Evolutionary conservation across 2,113 vertebrate species (phyloP), one percentile per base, ranked within the genome.

Genomic region (Poeciliopsis prolifica): DNA sequence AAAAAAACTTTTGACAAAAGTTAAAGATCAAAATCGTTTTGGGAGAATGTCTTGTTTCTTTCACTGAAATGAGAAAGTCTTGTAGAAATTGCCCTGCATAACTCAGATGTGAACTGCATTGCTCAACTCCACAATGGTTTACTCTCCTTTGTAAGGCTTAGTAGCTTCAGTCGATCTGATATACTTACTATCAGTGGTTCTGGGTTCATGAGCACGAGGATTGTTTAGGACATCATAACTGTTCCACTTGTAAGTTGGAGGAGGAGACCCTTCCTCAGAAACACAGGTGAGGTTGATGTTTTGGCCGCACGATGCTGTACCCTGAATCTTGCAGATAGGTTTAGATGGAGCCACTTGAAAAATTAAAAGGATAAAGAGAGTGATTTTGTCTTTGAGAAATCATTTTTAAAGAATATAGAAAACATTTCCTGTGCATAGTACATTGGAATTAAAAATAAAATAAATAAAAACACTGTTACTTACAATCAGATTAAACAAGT

Each of bases 211-310:
- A 0, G 0, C 0, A 0, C 90, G 91, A 30, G 78, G 89, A 0
- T 63, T 4, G 40, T 95, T 94, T 12, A 3, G 69, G 24, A 86
- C 9, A 0, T 76, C 70, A 35, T 81, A 93, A 65, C 85, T 92
- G 42, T 92, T 37, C 98, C 98, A 99, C 7, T 79, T 89, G 48
- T 99, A 98, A 0, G 7, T 54, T 1, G 98, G 97, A 0, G 19
- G 0, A 0, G 97, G 97, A 7, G 95, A 97, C 30, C 97, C 98
- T 79, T 97, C 96, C 0, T 70, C 77, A 0, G 97, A 99, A 1
- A 0, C 0, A n/a, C 97, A 99, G 7, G 93, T 97, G 74, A 98
- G 87, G 51, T 90, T 93, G 86, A 99, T 95, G 85, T 96, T 74
- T 48, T 95, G 90, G 33, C 94, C 96, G 0, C 95, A 96, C 78